These are phyloP conservation scores for Tachina grossa DNA, from an alignment of 2,888 invertebrate species.

Conservation along the genomic window DNA sequence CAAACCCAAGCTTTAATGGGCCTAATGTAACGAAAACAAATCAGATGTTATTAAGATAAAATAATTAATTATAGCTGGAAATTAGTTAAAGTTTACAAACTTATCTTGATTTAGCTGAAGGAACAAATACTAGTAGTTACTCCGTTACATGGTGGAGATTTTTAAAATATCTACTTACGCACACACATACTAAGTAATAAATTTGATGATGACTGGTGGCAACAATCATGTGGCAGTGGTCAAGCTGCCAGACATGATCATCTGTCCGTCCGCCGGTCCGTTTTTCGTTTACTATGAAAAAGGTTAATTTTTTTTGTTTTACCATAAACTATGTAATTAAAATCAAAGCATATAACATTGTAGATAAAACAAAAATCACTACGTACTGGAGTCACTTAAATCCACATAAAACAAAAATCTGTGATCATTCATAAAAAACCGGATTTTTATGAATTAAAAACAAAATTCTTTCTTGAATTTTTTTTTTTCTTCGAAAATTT, in stretches of 20 bases:
- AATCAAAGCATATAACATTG: conserved; percentile 56
- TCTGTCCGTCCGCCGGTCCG: background rate
- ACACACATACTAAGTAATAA: background rate
- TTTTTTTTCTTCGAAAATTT: conserved; percentile 31
- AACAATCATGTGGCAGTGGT: conserved; percentile 30
- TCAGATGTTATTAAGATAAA: conserved; percentile 75
- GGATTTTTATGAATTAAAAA: conserved; percentile 67
- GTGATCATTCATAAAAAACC: conserved; percentile 66
- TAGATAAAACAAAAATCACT: conserved; percentile 41
- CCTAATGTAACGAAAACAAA: conserved; percentile 51
- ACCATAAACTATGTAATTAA: conserved; percentile 60
- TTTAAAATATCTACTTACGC: background rate
- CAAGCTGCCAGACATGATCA: background rate
- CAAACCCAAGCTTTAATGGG: conserved; percentile 45
- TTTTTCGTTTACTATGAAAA: conserved; percentile 32
- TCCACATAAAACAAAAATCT: conserved; percentile 43
- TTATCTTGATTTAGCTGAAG: conserved; percentile 77
- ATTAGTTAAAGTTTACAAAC: conserved; percentile 75
- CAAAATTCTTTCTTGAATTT: conserved; percentile 33
- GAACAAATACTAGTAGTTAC: conserved; percentile 65
- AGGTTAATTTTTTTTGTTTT: conserved; percentile 51
- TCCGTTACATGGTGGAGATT: conserved; percentile 3
- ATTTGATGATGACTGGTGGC: conserved; percentile 40
- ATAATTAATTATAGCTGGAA: conserved; percentile 81
- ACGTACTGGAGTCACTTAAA: conserved; percentile 39